Percentiles rank a stretch among this genome's conserved stretches.
phyloP scores from a whole-genome alignment of 2,888 invertebrate species.

The Aromia moschata region DNA sequence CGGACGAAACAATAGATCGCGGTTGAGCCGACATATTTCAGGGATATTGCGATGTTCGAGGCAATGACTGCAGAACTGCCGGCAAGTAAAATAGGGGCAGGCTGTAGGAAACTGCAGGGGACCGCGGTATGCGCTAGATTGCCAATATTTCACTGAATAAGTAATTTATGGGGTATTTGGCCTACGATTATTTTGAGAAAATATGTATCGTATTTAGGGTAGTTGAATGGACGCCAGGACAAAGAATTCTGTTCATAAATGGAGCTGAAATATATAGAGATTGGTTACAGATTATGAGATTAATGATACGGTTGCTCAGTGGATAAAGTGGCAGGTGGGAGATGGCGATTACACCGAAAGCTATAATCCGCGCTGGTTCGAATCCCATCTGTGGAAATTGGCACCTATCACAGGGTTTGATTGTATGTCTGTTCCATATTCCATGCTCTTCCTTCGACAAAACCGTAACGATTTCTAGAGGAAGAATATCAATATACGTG shows the following conservation, averaged over 20 bases:
- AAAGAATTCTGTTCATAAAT: not conserved
- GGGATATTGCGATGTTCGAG: conserved; percentile 39
- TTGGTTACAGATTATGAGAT: too few relatives aligned
- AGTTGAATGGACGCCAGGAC: not conserved
- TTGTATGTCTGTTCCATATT: too few relatives aligned
- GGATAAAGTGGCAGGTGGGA: too few relatives aligned
- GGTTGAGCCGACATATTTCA: conserved; percentile 33
- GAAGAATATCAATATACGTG: too few relatives aligned
- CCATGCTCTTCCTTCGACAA: too few relatives aligned
- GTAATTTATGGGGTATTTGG: not conserved
- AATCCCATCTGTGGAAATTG: too few relatives aligned
- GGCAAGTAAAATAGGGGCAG: conserved; percentile 33
- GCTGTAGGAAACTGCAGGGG: conserved; percentile 23
- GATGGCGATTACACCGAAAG: too few relatives aligned
- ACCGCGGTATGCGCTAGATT: conserved; percentile 24
- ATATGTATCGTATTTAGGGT: not conserved
- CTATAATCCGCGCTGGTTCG: too few relatives aligned
- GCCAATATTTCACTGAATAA: conserved; percentile 31
- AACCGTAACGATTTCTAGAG: too few relatives aligned
- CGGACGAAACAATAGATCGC: conserved; percentile 27
- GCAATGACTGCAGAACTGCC: conserved; percentile 39
- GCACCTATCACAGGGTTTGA: too few relatives aligned
- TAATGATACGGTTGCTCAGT: too few relatives aligned
- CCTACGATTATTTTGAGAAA: not conserved
- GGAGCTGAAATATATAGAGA: too few relatives aligned